phyloP scores from a whole-genome alignment of 1,140 invertebrate species.

The Eurosta solidaginis region DNA sequence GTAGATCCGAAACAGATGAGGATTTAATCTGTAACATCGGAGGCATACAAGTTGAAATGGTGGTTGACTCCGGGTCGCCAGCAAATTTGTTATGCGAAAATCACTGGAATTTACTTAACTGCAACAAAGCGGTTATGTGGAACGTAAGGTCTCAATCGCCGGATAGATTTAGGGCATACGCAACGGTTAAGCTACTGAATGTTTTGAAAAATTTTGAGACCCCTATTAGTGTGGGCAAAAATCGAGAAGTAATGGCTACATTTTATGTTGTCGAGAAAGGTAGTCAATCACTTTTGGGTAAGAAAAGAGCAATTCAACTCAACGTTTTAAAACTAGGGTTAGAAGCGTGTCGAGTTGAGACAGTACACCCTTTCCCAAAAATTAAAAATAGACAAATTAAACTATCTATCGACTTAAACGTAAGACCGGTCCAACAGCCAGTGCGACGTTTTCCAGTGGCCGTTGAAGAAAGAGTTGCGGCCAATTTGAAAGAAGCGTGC shows the following conservation, averaged over 20 bases:
- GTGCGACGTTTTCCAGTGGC: slow-evolving; percentile 33
- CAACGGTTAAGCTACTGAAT: neutral
- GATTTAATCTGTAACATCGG: no score
- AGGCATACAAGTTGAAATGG: no score
- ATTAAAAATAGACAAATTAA: slow-evolving; percentile 30
- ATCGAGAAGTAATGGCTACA: no score
- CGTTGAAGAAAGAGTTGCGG: slow-evolving; percentile 35
- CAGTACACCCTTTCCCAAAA: no score
- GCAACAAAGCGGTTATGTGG: no score
- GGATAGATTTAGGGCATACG: slow-evolving; percentile 19
- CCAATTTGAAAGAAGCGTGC: slow-evolving; percentile 39
- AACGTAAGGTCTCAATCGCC: no score
- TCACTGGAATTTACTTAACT: no score
- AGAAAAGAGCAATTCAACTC: slow-evolving; percentile 35
- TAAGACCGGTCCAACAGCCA: slow-evolving; percentile 31
- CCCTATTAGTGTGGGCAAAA: neutral
- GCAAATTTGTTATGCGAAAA: no score
- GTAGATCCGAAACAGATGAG: no score
- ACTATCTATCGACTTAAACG: slow-evolving; percentile 31
- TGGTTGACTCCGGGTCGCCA: no score
- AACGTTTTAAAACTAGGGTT: slow-evolving; percentile 34
- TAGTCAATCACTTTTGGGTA: slow-evolving; percentile 35
- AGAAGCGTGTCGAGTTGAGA: neutral
- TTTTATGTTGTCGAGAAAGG: slow-evolving; percentile 39
- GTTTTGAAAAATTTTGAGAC: neutral